A percentile compares a stretch with the other conserved stretches of the same genome.
Evolutionary conservation across 2,888 invertebrate species (phyloP).

Genomic region (Meiosimyza decipiens): DNA sequence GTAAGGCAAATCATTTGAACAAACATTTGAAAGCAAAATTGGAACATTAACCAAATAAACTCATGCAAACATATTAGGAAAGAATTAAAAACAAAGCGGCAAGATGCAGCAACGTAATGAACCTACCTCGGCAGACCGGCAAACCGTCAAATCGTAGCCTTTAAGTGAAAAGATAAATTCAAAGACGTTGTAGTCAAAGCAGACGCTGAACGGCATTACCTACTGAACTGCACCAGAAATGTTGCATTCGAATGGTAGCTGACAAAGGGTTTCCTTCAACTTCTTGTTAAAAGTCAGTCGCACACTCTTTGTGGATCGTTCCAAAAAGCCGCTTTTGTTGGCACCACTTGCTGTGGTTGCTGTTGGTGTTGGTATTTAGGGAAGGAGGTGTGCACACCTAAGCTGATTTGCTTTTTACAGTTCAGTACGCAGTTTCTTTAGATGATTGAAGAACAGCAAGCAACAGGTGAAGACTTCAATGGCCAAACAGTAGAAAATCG

Average conservation of each 20-base stretch:
- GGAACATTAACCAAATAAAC: not conserved
- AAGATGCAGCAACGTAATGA: not conserved
- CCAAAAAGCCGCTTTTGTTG: not conserved
- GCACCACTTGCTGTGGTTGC: not conserved
- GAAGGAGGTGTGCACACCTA: constrained; percentile 4
- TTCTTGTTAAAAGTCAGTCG: not conserved
- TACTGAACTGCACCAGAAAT: constrained; percentile 8
- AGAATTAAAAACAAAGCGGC: not conserved
- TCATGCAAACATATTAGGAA: constrained; percentile 9
- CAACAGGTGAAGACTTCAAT: constrained; percentile 57
- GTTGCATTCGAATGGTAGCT: not conserved
- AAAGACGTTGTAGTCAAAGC: not conserved
- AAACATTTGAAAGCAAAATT: constrained; percentile 16
- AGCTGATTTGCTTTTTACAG: constrained; percentile 41
- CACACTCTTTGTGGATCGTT: not conserved
- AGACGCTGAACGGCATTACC: constrained; percentile 5
- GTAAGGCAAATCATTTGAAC: not conserved
- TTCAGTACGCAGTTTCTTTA: constrained; percentile 49
- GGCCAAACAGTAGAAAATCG: constrained; percentile 54
- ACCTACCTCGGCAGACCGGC: not conserved
- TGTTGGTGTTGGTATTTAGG: not conserved
- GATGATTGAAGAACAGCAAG: constrained; percentile 55
- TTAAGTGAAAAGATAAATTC: not conserved
- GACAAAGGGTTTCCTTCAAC: not conserved
- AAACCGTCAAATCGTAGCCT: not conserved